These are phyloP conservation scores for Meloe dianella DNA, from an alignment of 2,888 invertebrate genomes.

Conservation along the genomic window DNA sequence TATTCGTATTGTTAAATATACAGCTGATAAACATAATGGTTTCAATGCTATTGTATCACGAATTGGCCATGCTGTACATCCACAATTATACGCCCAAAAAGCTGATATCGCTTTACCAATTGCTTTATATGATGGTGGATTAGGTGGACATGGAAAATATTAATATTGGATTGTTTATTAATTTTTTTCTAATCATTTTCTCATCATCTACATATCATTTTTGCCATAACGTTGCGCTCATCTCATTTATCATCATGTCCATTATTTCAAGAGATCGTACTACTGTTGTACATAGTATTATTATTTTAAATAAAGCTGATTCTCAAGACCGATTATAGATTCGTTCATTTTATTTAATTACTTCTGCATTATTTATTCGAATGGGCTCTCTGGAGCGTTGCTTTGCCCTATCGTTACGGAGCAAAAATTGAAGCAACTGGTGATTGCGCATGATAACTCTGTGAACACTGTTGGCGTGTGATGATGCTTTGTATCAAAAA, in stretches of 20 bases:
- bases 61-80: conserved; percentile 39
- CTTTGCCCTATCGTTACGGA: too few relatives aligned
- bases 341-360: too few relatives aligned
- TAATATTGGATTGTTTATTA: too few relatives aligned
- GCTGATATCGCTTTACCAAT: conserved; percentile 31
- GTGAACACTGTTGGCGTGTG: too few relatives aligned
- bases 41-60: conserved; percentile 38
- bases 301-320: conserved; percentile 14
- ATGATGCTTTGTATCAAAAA: too few relatives aligned
- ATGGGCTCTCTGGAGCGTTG: too few relatives aligned
- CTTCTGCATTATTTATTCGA: too few relatives aligned
- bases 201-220: conserved; percentile 14
- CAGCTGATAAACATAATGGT: conserved; percentile 46
- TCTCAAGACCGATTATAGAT: not conserved
- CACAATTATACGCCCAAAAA: conserved; percentile 25
- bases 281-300: conserved; percentile 20
- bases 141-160: conserved; percentile 9
- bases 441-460: too few relatives aligned
- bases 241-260: conserved; percentile 24
- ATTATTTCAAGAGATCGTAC: conserved; percentile 22
- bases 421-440: too few relatives aligned
- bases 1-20: conserved; percentile 49
- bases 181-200: conserved; percentile 3
- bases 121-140: conserved; percentile 24
- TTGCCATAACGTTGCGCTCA: conserved; percentile 20